phyloP scores from a whole-genome alignment of 1,140 invertebrate genomes.

The Drosophila nigromelanica region DNA sequence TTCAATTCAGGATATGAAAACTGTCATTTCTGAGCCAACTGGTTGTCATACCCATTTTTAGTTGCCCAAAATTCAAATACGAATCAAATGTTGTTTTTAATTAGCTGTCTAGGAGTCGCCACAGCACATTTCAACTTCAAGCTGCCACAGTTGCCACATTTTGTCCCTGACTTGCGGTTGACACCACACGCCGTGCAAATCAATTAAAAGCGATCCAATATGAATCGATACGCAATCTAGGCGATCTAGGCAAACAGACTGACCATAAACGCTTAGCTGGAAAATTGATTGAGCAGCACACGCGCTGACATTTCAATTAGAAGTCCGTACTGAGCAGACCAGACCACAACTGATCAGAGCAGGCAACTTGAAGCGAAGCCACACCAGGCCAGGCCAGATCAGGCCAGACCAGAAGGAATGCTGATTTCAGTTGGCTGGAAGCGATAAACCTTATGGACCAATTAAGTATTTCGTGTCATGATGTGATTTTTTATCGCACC shows the following conservation, averaged over 20 bases:
- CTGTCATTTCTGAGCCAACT: constrained; percentile 2
- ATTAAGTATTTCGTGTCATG: constrained; percentile 48
- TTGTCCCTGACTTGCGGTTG: constrained; percentile 44
- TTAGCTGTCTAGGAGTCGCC: constrained; percentile 39
- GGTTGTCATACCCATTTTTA: neutral
- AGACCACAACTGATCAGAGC: neutral
- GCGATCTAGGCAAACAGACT: constrained; percentile 33
- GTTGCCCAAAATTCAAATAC: constrained; percentile 4
- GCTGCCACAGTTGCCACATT: constrained; percentile 28
- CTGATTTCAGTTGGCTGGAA: constrained; percentile 18
- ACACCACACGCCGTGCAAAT: constrained; percentile 34
- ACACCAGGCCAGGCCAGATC: neutral
- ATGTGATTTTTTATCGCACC: constrained; percentile 46
- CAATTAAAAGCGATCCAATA: constrained; percentile 39
- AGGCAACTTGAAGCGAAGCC: neutral
- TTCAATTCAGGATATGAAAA: constrained; percentile 18
- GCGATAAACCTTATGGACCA: constrained; percentile 44
- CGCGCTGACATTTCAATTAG: constrained; percentile 58
- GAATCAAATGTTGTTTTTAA: constrained; percentile 27
- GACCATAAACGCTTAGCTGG: constrained; percentile 28
- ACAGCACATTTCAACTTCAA: constrained; percentile 31
- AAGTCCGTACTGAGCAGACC: constrained; percentile 27
- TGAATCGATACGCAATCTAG: constrained; percentile 35
- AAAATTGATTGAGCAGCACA: constrained; percentile 51
- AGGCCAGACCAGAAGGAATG: constrained; percentile 28